Evolutionary conservation across 2,797 vertebrate species (phyloP).

Genomic region (Malurus leucopterus): DNA sequence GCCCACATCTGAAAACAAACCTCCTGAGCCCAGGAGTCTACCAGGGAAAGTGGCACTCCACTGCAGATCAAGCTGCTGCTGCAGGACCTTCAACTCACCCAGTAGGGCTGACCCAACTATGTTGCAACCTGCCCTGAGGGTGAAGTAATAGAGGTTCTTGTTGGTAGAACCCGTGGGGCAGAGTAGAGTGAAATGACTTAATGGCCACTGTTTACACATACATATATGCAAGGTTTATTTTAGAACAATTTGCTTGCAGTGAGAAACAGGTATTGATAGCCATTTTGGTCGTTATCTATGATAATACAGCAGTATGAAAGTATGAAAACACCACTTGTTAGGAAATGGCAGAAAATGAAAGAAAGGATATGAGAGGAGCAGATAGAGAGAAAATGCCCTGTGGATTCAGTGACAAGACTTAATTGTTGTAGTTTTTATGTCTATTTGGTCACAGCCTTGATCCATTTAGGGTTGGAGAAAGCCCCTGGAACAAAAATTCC

Average conservation of each 20-base stretch:
- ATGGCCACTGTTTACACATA: background rate
- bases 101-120: fast-evolving
- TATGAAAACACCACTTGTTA: background rate
- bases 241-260: background rate
- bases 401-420: background rate
- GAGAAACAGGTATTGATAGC: background rate
- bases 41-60: background rate
- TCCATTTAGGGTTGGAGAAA: fast-evolving
- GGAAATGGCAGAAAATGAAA: background rate
- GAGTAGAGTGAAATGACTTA: background rate
- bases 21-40: fast-evolving
- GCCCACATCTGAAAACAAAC: background rate
- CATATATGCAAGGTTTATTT: background rate
- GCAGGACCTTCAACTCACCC: background rate
- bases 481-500: background rate
- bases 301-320: background rate
- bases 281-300: background rate
- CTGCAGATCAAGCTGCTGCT: background rate
- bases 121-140: background rate
- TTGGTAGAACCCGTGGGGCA: background rate
- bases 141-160: background rate
- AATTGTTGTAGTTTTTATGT: background rate
- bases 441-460: background rate
- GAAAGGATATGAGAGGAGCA: background rate
- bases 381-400: background rate